Evolutionary conservation across 1,140 invertebrate species (phyloP).

Genomic region (Aricia agestis): DNA sequence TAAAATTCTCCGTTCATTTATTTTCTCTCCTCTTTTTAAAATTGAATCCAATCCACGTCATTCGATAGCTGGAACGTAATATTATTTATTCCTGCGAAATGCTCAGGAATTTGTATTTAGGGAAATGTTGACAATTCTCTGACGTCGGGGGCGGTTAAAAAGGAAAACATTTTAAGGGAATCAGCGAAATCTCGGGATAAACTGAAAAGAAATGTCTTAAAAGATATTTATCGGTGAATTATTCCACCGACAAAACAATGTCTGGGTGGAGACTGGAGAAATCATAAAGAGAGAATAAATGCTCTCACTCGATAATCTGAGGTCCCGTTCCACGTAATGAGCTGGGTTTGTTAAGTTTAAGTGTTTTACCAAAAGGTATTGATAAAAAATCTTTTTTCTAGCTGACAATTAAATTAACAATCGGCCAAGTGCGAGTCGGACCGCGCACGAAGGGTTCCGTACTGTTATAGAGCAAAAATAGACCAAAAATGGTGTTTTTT

Average conservation of each 20-base stretch:
- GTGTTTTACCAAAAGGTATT: background rate
- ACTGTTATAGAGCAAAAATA: too few relatives aligned
- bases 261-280: constrained; percentile 31
- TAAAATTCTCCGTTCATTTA: background rate
- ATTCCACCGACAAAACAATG: constrained; percentile 43
- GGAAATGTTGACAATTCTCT: constrained; percentile 10
- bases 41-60: background rate
- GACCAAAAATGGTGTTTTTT: too few relatives aligned
- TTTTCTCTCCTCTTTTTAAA: background rate
- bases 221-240: constrained; percentile 65
- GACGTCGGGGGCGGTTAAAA: constrained; percentile 33
- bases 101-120: constrained; percentile 4
- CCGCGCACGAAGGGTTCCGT: too few relatives aligned
- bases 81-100: background rate
- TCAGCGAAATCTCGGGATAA: constrained; percentile 46
- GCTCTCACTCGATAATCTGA: constrained; percentile 22
- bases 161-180: constrained; percentile 55
- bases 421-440: too few relatives aligned
- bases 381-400: too few relatives aligned
- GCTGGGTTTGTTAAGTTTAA: constrained; percentile 3
- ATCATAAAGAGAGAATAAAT: constrained; percentile 42
- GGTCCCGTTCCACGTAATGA: constrained; percentile 28
- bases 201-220: constrained; percentile 53
- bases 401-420: too few relatives aligned
- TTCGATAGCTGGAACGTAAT: background rate